Evolutionary conservation across 2,113 vertebrate genomes (phyloP), one percentile per base, ranked within the genome.

Genomic region (Mola mola): DNA sequence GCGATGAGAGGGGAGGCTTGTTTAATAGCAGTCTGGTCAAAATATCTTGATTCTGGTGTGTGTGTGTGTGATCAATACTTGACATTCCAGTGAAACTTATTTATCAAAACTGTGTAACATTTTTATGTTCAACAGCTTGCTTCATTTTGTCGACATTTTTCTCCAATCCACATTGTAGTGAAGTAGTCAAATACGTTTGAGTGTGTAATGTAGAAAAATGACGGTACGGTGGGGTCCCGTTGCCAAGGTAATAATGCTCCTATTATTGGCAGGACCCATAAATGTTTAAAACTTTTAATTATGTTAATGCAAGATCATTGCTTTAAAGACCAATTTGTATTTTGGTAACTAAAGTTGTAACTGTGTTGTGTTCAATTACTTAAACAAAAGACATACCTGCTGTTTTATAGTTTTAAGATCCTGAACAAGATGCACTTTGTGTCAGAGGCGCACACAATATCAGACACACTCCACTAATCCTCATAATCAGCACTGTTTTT

Each of bases 51-150:
- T 58, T n/a, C 12, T 28, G n/a, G n/a, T 11, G 4, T 11, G 2
- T 9, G 3, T 57, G 13, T 22, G 24, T 65, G 20, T 22, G 4
- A 34, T 74, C 25, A n/a, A 41, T 67, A 26, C 40, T 36, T 52
- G 37, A 56, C 56, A 53, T 76, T 79, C 17, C 49, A 65, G n/a
- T 64, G 1, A 29, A 1, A 25, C 10, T 38, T 29, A 36, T 40
- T 57, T 41, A 47, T 25, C 41, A 3, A 16, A 49, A 42, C 25
- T 6, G 20, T 8, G 26, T 53, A 1, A 8, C 65, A 46, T 36
- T 8, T 21, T 11, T 4, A 38, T 26, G 2, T 5, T 7, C 10
- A 13, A 40, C 42, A 15, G 47, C 21, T 29, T 24, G n/a, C n/a
- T 9, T 41, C 6, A 17, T 6, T 7, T 9, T 4, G 16, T 16